Percentiles rank a stretch among this genome's conserved stretches.
Conservation (phyloP, 2,797 vertebrate species). For the Tangara arthus region DNA sequence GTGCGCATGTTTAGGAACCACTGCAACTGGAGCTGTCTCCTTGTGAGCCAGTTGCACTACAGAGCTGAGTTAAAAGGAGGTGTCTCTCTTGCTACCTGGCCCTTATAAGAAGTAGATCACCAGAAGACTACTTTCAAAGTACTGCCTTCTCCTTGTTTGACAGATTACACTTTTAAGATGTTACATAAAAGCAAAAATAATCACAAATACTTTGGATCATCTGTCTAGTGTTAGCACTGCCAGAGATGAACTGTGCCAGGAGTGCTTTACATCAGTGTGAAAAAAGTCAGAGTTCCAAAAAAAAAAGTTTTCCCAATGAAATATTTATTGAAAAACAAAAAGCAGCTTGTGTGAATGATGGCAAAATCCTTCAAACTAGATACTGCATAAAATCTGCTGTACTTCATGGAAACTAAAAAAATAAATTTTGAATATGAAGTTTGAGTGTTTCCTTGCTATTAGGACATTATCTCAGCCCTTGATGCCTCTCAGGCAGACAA, state of each 20-base stretch:
- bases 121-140: constrained; percentile 40
- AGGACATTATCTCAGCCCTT: neutral
- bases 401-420: neutral
- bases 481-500: neutral
- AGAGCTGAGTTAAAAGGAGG: constrained; percentile 1
- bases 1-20: constrained; percentile 38
- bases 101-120: constrained; percentile 44
- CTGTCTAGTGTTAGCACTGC: constrained; percentile 3
- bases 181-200: constrained; percentile 52
- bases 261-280: constrained; percentile 29
- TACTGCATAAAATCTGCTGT: neutral
- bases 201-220: constrained; percentile 49
- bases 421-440: neutral
- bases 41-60: constrained; percentile 21
- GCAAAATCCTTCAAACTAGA: constrained; percentile 25
- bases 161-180: constrained; percentile 33
- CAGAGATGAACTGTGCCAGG: constrained; percentile 22
- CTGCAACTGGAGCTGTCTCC: constrained; percentile 56
- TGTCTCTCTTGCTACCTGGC: neutral
- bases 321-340: constrained; percentile 56
- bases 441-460: neutral
- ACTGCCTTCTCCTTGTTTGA: constrained; percentile 28
- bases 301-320: neutral
- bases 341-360: neutral
- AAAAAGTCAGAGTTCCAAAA: constrained; percentile 30